phyloP scores from a whole-genome alignment of 2,888 invertebrate species.

The Spisula solida region DNA sequence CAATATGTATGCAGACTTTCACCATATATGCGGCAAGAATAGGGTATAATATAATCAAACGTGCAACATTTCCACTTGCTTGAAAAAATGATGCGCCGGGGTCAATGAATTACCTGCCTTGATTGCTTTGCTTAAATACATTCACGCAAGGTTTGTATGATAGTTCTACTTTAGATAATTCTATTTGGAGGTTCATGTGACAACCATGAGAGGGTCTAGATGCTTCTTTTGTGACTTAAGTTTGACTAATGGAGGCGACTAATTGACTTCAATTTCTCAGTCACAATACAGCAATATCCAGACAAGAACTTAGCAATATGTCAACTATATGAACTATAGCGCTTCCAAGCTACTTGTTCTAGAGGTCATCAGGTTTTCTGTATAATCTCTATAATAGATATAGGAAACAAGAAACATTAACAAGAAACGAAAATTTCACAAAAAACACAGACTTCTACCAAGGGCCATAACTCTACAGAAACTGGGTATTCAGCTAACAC shows the following conservation, averaged over 20 bases:
- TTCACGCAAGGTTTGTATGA: not conserved
- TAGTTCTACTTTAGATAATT: slow-evolving; percentile 9
- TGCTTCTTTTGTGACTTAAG: not conserved
- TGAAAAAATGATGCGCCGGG: not conserved
- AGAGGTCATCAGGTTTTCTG: no score
- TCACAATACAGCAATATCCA: not conserved
- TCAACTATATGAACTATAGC: no score
- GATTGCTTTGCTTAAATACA: not conserved
- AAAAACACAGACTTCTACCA: no score
- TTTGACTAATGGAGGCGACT: not conserved
- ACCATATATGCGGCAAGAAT: not conserved
- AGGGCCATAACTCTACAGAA: no score
- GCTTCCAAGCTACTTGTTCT: no score
- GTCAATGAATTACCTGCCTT: not conserved
- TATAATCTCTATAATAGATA: no score
- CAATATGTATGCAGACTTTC: not conserved
- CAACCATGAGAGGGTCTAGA: not conserved
- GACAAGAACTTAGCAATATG: not conserved
- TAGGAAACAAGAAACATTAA: no score
- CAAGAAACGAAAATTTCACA: no score
- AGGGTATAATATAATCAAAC: not conserved
- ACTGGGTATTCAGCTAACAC: no score
- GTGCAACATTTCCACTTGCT: not conserved
- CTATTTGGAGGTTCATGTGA: not conserved
- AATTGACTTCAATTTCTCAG: not conserved